These are phyloP conservation scores for Atopsyche davidsoni DNA, from an alignment of 1,140 invertebrate genomes.

Conservation along the genomic window DNA sequence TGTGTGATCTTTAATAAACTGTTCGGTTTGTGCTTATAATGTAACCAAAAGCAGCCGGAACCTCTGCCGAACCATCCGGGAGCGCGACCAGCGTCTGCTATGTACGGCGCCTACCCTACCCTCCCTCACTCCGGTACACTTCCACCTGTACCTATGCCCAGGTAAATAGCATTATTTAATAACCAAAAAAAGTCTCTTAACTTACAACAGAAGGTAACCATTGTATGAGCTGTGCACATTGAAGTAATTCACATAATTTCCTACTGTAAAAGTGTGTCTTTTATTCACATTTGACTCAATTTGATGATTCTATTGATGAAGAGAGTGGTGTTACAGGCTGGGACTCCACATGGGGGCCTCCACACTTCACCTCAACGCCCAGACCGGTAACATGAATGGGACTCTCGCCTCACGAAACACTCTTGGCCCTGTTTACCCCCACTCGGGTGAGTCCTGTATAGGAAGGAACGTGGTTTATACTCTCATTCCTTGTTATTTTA, in stretches of 20 bases:
- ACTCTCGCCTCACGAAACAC: slow-evolving; percentile 40
- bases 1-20: too few relatives aligned
- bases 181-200: neutral
- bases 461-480: too few relatives aligned
- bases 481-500: too few relatives aligned
- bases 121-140: slow-evolving; percentile 43
- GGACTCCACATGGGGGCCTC: slow-evolving; percentile 43
- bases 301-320: too few relatives aligned
- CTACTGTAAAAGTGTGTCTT: too few relatives aligned
- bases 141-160: slow-evolving; percentile 68
- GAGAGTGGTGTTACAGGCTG: slow-evolving; percentile 49
- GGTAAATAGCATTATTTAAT: slow-evolving; percentile 34
- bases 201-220: too few relatives aligned
- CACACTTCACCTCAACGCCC: slow-evolving; percentile 37
- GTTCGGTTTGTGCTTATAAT: too few relatives aligned
- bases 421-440: too few relatives aligned
- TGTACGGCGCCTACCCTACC: slow-evolving; percentile 71
- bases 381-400: slow-evolving; percentile 43
- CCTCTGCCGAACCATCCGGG: slow-evolving; percentile 38
- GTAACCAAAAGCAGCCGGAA: slow-evolving; percentile 30
- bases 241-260: too few relatives aligned
- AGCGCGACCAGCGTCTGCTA: slow-evolving; percentile 72
- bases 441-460: slow-evolving; percentile 23
- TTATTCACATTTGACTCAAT: too few relatives aligned
- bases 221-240: too few relatives aligned